Percentiles rank a stretch among this genome's conserved stretches.
Conservation (phyloP, 2,888 invertebrate genomes). For the Erynnis tages region DNA sequence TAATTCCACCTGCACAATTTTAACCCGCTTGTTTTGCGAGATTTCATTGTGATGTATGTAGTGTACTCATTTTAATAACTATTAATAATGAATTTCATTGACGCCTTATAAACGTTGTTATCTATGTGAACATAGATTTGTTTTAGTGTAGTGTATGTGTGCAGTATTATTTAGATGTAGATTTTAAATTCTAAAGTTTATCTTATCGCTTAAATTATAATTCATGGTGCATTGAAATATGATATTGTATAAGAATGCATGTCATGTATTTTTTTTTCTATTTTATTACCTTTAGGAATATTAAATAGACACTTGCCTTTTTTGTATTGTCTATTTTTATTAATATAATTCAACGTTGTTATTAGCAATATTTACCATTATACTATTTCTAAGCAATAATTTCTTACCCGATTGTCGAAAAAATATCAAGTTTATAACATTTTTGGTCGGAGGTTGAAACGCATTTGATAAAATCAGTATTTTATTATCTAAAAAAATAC, state of each 20-base stretch:
- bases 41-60: slow-evolving; percentile 26
- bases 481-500: no score
- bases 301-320: slow-evolving; percentile 2
- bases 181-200: slow-evolving; percentile 35
- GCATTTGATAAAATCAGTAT: no score
- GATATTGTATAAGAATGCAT: slow-evolving; percentile 16
- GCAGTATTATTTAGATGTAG: slow-evolving; percentile 68
- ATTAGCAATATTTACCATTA: no score
- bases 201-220: slow-evolving; percentile 32
- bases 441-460: no score
- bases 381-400: no score
- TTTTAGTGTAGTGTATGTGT: slow-evolving; percentile 57
- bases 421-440: no score
- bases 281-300: slow-evolving; percentile 8
- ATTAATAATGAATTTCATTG: slow-evolving; percentile 12
- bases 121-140: slow-evolving; percentile 66
- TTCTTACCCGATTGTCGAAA: no score
- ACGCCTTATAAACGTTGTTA: slow-evolving; percentile 47
- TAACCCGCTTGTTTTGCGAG: slow-evolving; percentile 21
- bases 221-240: slow-evolving; percentile 41
- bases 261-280: slow-evolving; percentile 22
- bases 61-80: slow-evolving; percentile 20
- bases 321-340: not conserved
- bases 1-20: slow-evolving; percentile 10
- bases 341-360: no score